These are phyloP conservation scores for Drosophila takahashii DNA, from an alignment of 1,140 invertebrate genomes.

Conservation along the genomic window DNA sequence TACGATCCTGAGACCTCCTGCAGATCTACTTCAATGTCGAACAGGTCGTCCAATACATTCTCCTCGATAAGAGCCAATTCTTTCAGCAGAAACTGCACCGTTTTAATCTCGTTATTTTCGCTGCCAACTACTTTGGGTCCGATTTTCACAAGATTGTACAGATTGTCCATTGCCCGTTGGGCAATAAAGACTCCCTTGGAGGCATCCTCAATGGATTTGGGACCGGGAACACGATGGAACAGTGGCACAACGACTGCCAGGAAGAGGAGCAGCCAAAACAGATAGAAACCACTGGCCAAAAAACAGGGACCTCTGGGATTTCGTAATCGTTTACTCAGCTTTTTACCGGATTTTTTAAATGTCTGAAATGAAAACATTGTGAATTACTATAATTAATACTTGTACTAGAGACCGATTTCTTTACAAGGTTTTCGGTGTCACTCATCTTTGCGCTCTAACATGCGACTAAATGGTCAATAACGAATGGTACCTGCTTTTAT, in stretches of 20 bases:
- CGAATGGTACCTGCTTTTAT: slow-evolving; percentile 4
- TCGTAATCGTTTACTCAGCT: slow-evolving; percentile 4
- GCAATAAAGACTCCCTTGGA: slow-evolving; percentile 57
- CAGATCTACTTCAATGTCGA: slow-evolving; percentile 66
- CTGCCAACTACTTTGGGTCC: slow-evolving; percentile 89
- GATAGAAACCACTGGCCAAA: slow-evolving; percentile 58
- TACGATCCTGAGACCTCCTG: slow-evolving; percentile 89
- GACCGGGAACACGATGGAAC: slow-evolving; percentile 65
- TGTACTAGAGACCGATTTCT: neutral
- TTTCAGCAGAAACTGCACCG: slow-evolving; percentile 85
- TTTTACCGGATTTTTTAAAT: neutral
- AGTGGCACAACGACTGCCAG: slow-evolving; percentile 67
- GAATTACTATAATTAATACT: neutral
- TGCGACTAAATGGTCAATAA: neutral
- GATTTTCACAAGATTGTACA: slow-evolving; percentile 88
- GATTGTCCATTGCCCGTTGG: slow-evolving; percentile 79
- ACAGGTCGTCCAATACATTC: slow-evolving; percentile 49
- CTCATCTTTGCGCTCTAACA: neutral
- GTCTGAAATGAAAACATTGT: neutral
- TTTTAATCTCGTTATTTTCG: slow-evolving; percentile 88
- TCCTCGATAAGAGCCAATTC: slow-evolving; percentile 56
- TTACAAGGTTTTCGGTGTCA: neutral
- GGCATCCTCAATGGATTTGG: slow-evolving; percentile 49
- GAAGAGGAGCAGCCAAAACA: slow-evolving; percentile 68
- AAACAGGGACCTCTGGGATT: slow-evolving; percentile 59